phyloP scores from a whole-genome alignment of 2,113 vertebrate species.

The Anhinga anhinga region DNA sequence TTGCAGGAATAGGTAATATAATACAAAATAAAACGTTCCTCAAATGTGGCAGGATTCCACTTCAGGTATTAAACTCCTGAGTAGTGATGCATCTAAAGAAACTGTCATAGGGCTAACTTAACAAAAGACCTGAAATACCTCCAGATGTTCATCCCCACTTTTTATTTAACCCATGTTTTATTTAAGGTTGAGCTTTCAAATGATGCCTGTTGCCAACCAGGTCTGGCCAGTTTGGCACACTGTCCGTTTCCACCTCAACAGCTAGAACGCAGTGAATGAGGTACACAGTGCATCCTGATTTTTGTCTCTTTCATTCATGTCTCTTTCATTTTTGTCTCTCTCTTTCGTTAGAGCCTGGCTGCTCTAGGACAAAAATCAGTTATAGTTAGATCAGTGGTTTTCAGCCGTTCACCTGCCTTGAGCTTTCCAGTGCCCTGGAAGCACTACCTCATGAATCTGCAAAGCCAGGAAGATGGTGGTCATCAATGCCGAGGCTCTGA shows the following conservation, averaged over 20 bases:
- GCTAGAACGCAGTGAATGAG: background rate
- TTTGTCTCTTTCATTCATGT: background rate
- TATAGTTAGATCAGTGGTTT: background rate
- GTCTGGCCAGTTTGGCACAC: background rate
- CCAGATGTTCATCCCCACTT: background rate
- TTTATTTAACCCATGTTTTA: background rate
- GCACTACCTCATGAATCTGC: background rate
- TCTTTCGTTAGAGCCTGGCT: background rate
- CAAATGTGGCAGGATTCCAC: background rate
- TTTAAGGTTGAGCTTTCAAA: background rate
- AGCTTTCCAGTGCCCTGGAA: background rate
- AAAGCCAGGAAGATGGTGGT: background rate
- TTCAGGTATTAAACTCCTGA: background rate
- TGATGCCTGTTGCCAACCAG: background rate
- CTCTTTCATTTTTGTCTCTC: background rate
- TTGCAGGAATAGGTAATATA: constrained; percentile 2
- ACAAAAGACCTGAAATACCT: background rate
- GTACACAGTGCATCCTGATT: background rate
- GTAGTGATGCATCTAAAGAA: background rate
- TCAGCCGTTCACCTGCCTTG: background rate
- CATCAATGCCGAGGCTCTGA: background rate
- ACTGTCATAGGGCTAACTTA: background rate
- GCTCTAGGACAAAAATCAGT: background rate
- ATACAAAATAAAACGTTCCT: background rate
- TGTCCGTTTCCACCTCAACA: background rate